Conservation (phyloP, 2,888 invertebrate genomes). For the Pegoplata infirma region DNA sequence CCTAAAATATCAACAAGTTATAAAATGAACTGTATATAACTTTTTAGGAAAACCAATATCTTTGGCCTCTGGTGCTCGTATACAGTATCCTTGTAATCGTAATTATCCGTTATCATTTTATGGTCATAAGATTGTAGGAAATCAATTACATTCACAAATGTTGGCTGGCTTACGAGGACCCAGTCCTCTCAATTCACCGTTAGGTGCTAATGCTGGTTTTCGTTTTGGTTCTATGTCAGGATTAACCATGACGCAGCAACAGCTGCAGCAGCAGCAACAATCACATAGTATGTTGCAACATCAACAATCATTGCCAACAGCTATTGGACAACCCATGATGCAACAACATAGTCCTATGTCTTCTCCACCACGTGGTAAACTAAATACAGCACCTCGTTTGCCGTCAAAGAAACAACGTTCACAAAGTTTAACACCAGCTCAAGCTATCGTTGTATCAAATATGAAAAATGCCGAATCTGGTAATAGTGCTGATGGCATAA, state of each 20-base stretch:
- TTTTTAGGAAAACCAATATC: constrained; percentile 93
- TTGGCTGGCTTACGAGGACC: constrained; percentile 76
- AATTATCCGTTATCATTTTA: constrained; percentile 88
- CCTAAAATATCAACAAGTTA: background rate
- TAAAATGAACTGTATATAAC: constrained; percentile 74
- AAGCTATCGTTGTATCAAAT: constrained; percentile 74
- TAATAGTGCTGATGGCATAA: constrained; percentile 85
- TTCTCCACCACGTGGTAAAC: constrained; percentile 80
- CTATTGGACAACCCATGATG: constrained; percentile 37
- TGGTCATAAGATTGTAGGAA: constrained; percentile 81
- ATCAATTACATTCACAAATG: constrained; percentile 77
- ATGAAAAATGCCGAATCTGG: constrained; percentile 80
- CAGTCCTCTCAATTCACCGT: constrained; percentile 76
- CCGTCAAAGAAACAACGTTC: constrained; percentile 85
- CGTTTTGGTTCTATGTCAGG: constrained; percentile 71
- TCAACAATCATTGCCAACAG: constrained; percentile 65
- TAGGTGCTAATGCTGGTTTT: constrained; percentile 77
- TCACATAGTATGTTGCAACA: constrained; percentile 66
- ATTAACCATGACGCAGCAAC: constrained; percentile 67
- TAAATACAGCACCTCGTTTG: constrained; percentile 79
- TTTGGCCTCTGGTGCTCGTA: constrained; percentile 91
- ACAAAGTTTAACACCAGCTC: constrained; percentile 86
- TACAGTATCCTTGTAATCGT: constrained; percentile 91
- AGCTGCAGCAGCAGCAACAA: constrained; percentile 55
- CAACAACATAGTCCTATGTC: constrained; percentile 78